Base-by-base conservation (phyloP, 2,888 invertebrate species). In the Thelaira solivaga region DNA sequence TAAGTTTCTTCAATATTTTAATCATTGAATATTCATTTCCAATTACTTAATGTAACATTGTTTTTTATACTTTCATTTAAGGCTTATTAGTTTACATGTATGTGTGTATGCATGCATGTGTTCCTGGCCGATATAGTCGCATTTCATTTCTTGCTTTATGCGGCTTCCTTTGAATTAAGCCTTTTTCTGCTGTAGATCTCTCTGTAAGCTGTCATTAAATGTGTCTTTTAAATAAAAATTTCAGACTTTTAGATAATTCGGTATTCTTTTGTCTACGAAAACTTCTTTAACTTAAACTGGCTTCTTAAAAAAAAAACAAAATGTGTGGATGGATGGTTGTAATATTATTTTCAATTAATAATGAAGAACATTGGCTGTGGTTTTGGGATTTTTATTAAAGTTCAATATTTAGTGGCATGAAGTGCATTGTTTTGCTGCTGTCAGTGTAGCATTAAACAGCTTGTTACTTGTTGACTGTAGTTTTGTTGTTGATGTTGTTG, bases 141-240 rank as follows among this genome's bases (percentile, higher is more conserved):
- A 55, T 59, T 29, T 8, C 8, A 24, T 18, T 16, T 18, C 31
- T 53, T 41, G n/a, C 16, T 26, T 20, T 20, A 0, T 34, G 55
- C 76, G 62, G 72, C 67, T 53, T 64, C 39, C 20, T 74, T 59
- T 41, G 13, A 39, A 4, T 16, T 10, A 2, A 13, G 6, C n/a
- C 1, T 13, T 1, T 36, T 36, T 16, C 3, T 13, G 36, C 26
- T 57, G 49, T 67, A 75, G 68, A 45, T 69, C 53, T 45, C 53
- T 39, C 61, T 73, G 75, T 76, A 49, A 16, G 34, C 75, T 73
- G 76, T 65, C 73, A 80, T 36, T 76, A 45, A 43, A 69, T 74
- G 61, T 78, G 65, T 74, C 71, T 71, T 74, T 61, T 34, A 55
- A 24, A 59, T 65, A 80, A 71, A 31, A 53, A 59, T 59, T 72